Evolutionary conservation across 2,888 invertebrate species (phyloP).

Genomic region (Lasioglossum figueresi): DNA sequence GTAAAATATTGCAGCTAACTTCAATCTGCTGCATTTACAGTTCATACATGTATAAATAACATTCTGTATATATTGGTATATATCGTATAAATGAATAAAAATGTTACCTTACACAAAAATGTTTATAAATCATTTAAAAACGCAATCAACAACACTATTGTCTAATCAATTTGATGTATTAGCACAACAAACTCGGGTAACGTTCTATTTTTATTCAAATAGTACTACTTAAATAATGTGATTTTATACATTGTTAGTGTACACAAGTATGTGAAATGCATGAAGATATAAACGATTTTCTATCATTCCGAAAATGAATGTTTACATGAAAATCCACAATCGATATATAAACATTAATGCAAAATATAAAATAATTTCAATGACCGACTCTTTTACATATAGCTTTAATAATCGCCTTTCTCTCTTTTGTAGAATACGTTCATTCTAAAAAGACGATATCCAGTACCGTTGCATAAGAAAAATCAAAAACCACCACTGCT

Average conservation of each 20-base stretch:
- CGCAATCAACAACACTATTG: constrained; percentile 32
- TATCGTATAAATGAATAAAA: constrained; percentile 16
- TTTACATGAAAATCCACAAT: neutral
- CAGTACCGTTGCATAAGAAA: constrained; percentile 87
- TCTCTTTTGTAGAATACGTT: constrained; percentile 88
- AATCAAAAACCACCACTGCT: constrained; percentile 85
- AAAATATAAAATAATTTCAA: neutral
- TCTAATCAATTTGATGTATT: constrained; percentile 35
- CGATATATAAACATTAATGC: neutral
- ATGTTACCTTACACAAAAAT: constrained; percentile 35
- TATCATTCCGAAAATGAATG: neutral
- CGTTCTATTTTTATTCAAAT: neutral
- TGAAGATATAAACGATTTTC: neutral
- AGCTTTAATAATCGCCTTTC: neutral
- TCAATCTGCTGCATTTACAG: neutral
- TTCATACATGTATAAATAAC: neutral
- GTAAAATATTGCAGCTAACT: neutral
- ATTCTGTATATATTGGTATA: too few relatives aligned
- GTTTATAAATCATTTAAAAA: constrained; percentile 40
- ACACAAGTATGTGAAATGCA: neutral
- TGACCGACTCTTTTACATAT: neutral
- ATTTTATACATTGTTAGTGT: neutral
- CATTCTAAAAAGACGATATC: constrained; percentile 88
- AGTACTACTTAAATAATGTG: neutral
- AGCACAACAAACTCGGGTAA: constrained; percentile 64